Base-by-base conservation (phyloP, 2,113 vertebrate genomes). In the Gambusia holbrooki region DNA sequence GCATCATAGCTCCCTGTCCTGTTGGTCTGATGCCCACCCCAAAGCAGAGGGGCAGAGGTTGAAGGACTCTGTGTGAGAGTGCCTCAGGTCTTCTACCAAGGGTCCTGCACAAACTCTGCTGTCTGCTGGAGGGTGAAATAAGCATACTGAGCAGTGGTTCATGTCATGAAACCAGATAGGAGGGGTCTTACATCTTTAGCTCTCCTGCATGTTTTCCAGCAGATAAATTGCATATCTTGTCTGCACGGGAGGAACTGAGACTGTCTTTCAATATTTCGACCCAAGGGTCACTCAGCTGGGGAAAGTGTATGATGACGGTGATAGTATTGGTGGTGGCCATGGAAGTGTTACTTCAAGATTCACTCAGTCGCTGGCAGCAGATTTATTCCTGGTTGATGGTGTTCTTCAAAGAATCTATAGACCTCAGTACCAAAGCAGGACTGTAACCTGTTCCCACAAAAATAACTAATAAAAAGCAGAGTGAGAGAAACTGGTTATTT, bases 91-190 rank as follows among this genome's bases (percentile, higher is more conserved):
- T 91, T 85, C 85, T 76, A 87, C 86, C 70, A 62, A 83, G 76
- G 85, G 80, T 80, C 71, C 87, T 66, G 78, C 87, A 88, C 79
- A 87, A 88, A 86, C 91, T 90, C 91, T 76, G 77, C 90, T 93
- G 92, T 84, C 83, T 74, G 88, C 90, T 93, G 89, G 92, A 94
- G 94, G 93, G 89, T 94, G 92, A 94, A 94, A 94, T 94, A 89
- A 94, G 89, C 85, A 90, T 88, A 83, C 89, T 84, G 89, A 92
- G 88, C 89, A 90, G 86, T 76, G 81, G 80, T 74, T 90, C 89
- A 54, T 86, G 86, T 81, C 89, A 88, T 75, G 33, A 91, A 88
- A 90, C 88, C 76, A 85, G 84, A 90, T 80, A 88, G 85, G 83
- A 76, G 87, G 87, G 68, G 74, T 83, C 88, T 84, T 87, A 84